A percentile compares a stretch with the other conserved stretches of the same genome.
Evolutionary conservation across 2,888 invertebrate genomes (phyloP).

Genomic region (Plebejus anna): DNA sequence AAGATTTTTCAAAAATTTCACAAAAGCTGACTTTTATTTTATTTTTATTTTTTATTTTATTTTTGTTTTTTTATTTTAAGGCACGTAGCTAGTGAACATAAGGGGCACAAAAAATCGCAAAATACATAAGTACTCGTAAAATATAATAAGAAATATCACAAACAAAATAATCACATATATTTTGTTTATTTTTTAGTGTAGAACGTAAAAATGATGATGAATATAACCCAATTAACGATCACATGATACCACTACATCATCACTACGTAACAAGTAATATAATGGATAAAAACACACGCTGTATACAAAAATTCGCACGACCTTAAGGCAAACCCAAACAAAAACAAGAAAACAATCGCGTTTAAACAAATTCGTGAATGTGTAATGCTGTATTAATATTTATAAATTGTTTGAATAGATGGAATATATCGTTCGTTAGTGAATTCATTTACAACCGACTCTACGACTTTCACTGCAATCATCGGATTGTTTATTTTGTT

Average conservation of each 20-base stretch:
- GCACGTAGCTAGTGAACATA: no score
- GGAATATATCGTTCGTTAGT: conserved; percentile 56
- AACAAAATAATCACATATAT: no score
- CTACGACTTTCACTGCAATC: conserved; percentile 32
- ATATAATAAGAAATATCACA: no score
- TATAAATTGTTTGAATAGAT: conserved; percentile 73
- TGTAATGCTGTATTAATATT: conserved; percentile 72
- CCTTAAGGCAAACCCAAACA: conserved; percentile 56
- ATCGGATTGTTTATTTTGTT: conserved; percentile 3
- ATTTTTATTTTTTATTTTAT: no score
- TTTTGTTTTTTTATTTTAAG: no score
- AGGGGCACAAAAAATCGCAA: no score
- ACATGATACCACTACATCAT: neutral
- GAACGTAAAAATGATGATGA: neutral
- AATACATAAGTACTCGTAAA: no score
- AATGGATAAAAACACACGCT: conserved; percentile 48
- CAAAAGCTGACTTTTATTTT: no score
- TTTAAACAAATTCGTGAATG: conserved; percentile 74
- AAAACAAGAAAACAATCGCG: conserved; percentile 64
- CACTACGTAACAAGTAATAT: neutral
- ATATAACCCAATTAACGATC: neutral
- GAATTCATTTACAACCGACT: conserved; percentile 34
- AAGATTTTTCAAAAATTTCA: no score
- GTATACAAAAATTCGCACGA: conserved; percentile 55
- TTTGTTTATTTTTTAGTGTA: no score